Base-by-base conservation (phyloP, 2,888 invertebrate species). In the Melinopterus prodromus region DNA sequence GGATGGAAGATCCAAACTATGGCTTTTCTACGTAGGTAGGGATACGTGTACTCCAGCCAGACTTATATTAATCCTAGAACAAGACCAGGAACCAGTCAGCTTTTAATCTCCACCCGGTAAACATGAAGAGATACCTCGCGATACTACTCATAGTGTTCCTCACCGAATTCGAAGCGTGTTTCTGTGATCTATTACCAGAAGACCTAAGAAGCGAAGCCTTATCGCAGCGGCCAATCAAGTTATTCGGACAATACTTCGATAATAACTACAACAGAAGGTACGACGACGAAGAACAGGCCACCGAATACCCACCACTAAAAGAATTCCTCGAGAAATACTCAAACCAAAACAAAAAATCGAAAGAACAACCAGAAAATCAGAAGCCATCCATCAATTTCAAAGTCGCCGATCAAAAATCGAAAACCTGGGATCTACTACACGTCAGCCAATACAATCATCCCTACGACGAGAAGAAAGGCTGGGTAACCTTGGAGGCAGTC, bases 401-500 rank as follows among this genome's bases (percentile, higher is more conserved):
- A 70, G 53, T 14, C 69, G 78, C 82, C 70, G 83, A 85, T 71
- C 85, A 77, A 89, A 92, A 89, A 86, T 91, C 81, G 88, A 92
- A 87, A 90, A 90, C 85, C 79, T 87, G 92, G 92, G 91, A 92
- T 86, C 87, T 91, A 82, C 81, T 92, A 37, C 91, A 92, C 87
- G 89, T 85, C 5, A 84, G 91, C 9, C 91, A 91, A 85, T 91
- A 91, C 84, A 91, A 92, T 81, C 91, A 92, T 81, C 92, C 93
- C 0, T 92, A 91, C 82, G 93, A 95, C 80, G 93, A 95, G 83
- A 92, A 93, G 85, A 93, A 93, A 79, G 95, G 95, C 0, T 95
- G 95, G 95, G 94, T 95, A 0, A 93, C 94, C 0, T 88, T 95
- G 79, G 95, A 95, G 83, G 95, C 93, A 5, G 92, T 95, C 5